Conservation (phyloP, 2,113 vertebrate species). For the Micromys minutus region DNA sequence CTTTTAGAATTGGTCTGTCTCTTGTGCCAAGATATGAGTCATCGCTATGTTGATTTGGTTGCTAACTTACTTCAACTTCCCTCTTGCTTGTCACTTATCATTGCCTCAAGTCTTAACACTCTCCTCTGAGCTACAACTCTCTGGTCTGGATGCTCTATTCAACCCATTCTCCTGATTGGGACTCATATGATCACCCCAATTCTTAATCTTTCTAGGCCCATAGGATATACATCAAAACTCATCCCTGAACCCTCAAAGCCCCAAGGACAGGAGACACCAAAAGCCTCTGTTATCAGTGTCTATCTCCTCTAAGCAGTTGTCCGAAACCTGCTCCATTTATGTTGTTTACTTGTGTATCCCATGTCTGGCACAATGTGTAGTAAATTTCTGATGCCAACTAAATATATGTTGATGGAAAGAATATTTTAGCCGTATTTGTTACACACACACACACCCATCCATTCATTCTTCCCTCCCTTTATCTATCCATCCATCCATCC, state of each 20-base stretch:
- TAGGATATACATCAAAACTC: not conserved
- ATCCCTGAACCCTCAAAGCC: not conserved
- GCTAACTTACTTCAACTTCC: not conserved
- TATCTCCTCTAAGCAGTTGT: not conserved
- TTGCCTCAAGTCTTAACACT: not conserved
- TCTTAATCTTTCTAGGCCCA: not conserved
- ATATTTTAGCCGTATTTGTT: not conserved
- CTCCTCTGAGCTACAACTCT: not conserved
- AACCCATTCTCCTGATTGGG: not conserved
- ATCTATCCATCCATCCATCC: not conserved
- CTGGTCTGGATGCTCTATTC: not conserved
- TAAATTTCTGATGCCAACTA: not conserved
- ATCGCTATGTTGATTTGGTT: not conserved
- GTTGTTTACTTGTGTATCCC: not conserved
- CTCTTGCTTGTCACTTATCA: not conserved
- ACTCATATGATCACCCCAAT: not conserved
- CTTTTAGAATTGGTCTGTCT: not conserved
- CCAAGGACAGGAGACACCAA: not conserved
- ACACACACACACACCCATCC: no score
- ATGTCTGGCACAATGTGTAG: not conserved
- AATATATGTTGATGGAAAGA: not conserved
- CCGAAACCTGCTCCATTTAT: not conserved
- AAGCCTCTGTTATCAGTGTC: not conserved
- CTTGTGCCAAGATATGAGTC: not conserved
- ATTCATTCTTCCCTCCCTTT: not conserved